A percentile compares a stretch with the other conserved stretches of the same genome.
Evolutionary conservation across 2,888 invertebrate species (phyloP).

Genomic region (Lacanobia wlatinum): DNA sequence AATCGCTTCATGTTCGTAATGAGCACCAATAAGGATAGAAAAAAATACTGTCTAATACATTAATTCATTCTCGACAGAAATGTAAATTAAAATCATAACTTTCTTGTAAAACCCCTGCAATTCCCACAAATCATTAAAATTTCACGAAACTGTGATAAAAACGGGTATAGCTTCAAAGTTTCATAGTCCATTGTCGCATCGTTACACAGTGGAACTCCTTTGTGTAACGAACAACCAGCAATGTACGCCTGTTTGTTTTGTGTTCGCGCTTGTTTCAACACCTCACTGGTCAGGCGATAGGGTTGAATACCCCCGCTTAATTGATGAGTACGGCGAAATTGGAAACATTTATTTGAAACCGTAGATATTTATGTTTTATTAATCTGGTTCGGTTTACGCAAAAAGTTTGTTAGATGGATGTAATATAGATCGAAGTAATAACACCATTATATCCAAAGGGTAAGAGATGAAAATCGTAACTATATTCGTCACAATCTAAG

Average conservation of each 20-base stretch:
- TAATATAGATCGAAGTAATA: background rate
- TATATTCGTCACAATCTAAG: too few species aligned
- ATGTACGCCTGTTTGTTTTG: constrained; percentile 48
- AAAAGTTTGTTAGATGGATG: constrained; percentile 9
- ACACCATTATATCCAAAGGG: background rate
- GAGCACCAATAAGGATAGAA: constrained; percentile 3
- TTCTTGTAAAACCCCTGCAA: constrained; percentile 13
- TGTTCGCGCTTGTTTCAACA: constrained; percentile 49
- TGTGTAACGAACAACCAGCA: constrained; percentile 45
- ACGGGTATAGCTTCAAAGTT: constrained; percentile 1
- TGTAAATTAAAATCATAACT: constrained; percentile 12
- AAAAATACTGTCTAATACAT: constrained; percentile 14
- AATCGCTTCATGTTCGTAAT: constrained; percentile 27
- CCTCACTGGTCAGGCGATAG: constrained; percentile 35
- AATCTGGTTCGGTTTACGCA: background rate
- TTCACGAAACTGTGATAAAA: constrained; percentile 38
- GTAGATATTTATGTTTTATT: constrained; percentile 14
- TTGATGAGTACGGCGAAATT: constrained; percentile 51
- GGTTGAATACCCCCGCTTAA: constrained; percentile 53
- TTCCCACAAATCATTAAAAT: constrained; percentile 43
- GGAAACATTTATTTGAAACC: constrained; percentile 29
- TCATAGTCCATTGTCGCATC: constrained; percentile 37
- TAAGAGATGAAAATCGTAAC: constrained; percentile 3
- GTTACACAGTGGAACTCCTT: constrained; percentile 29
- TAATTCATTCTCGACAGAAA: constrained; percentile 11